Conservation (phyloP, 2,888 invertebrate species). For the Aporophyla lueneburgensis region DNA sequence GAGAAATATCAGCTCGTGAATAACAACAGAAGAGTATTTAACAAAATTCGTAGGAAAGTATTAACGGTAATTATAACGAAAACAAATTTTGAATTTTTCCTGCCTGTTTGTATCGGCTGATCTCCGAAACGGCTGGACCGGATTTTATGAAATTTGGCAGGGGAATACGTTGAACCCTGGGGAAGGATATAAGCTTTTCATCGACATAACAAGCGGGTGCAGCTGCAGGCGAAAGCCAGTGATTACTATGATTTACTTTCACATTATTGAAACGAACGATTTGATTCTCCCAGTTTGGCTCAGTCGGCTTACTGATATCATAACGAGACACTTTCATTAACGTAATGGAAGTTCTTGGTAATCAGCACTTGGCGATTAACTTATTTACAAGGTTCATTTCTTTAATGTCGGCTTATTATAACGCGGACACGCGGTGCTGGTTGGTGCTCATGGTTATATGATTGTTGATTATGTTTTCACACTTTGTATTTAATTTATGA, state of each 20-base stretch:
- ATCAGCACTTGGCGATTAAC: constrained; percentile 3
- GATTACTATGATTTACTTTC: not conserved
- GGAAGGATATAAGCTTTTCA: too few species aligned
- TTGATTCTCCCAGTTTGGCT: not conserved
- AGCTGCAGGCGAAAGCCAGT: too few species aligned
- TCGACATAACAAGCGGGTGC: too few species aligned
- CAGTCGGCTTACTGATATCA: not conserved
- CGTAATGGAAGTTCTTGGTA: not conserved
- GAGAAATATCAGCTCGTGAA: not conserved
- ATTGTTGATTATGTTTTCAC: not conserved
- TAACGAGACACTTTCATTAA: not conserved
- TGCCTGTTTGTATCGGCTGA: too few species aligned
- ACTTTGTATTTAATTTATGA: not conserved
- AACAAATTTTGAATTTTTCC: too few species aligned
- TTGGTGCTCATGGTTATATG: not conserved
- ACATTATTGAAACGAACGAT: not conserved
- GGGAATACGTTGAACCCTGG: too few species aligned
- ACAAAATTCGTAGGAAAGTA: too few species aligned
- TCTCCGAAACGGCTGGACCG: too few species aligned
- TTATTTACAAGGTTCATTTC: constrained; percentile 5
- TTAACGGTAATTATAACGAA: too few species aligned
- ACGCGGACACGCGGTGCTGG: not conserved
- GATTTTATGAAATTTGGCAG: too few species aligned
- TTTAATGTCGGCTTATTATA: not conserved
- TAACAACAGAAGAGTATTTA: not conserved